Conservation (phyloP, 2,888 invertebrate species). For the Leptinotarsa tumamoca region DNA sequence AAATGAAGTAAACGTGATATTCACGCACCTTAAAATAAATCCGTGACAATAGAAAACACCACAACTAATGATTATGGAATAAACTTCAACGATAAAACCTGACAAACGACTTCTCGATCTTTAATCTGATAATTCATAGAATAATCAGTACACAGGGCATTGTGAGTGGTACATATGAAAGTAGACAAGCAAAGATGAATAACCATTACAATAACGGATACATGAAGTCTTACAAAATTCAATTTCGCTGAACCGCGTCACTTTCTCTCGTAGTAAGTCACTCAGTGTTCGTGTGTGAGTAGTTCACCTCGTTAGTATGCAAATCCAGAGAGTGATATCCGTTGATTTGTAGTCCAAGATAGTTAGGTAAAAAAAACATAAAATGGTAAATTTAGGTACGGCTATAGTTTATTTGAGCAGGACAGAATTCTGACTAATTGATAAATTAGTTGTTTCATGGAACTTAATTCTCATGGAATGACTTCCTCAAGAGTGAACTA, state of each 20-base stretch:
- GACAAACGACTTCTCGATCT: not conserved
- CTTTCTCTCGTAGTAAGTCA: slow-evolving; percentile 28
- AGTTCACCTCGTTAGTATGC: slow-evolving; percentile 22
- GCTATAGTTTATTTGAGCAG: too few species aligned
- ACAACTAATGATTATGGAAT: not conserved
- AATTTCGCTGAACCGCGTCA: slow-evolving; percentile 22
- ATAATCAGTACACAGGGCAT: not conserved
- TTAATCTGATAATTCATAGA: not conserved
- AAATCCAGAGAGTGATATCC: not conserved
- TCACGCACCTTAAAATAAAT: not conserved
- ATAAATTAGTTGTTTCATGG: too few species aligned
- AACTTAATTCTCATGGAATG: too few species aligned
- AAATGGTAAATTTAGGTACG: not conserved
- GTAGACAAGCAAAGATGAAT: slow-evolving; percentile 24
- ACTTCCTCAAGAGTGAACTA: too few species aligned
- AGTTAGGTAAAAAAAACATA: not conserved
- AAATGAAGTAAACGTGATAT: too few species aligned
- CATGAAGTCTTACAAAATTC: slow-evolving; percentile 27
- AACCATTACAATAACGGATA: slow-evolving; percentile 22
- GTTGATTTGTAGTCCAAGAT: slow-evolving; percentile 4
- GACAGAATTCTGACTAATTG: too few species aligned
- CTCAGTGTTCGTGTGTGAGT: slow-evolving; percentile 6
- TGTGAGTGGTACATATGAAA: slow-evolving; percentile 7
- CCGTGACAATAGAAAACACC: not conserved
- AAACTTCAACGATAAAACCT: not conserved